A percentile compares a stretch with the other conserved stretches of the same genome.
phyloP scores from a whole-genome alignment of 2,888 invertebrate genomes.

The Argyresthia goedartella region DNA sequence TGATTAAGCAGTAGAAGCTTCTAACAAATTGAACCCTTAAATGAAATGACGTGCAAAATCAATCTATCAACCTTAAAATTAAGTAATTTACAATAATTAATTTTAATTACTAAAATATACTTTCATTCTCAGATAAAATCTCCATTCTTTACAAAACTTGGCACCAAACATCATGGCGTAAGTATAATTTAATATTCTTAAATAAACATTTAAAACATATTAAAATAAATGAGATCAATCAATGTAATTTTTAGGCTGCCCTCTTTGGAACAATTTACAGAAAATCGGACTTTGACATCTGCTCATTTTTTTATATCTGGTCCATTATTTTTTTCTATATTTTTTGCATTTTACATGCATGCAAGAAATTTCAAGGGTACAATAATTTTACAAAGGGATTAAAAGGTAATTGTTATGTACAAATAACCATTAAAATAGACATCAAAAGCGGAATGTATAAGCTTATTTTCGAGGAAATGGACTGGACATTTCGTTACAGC shows the following conservation, averaged over 20 bases:
- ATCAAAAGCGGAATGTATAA: not conserved
- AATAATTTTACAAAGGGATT: not conserved
- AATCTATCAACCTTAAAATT: slow-evolving; percentile 21
- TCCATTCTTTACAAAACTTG: slow-evolving; percentile 44
- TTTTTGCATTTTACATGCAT: not conserved
- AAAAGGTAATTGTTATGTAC: not conserved
- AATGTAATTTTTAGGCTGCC: slow-evolving; percentile 68
- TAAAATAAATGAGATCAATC: slow-evolving; percentile 63
- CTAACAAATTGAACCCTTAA: slow-evolving; percentile 14
- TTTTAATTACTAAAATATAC: slow-evolving; percentile 10
- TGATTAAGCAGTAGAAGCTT: no score
- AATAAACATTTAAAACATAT: slow-evolving; percentile 60
- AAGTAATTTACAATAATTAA: slow-evolving; percentile 39
- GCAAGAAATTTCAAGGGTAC: not conserved
- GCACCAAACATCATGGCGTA: slow-evolving; percentile 38
- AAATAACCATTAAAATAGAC: not conserved
- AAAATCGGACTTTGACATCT: slow-evolving; percentile 13
- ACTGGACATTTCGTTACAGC: not conserved
- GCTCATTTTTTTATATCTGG: not conserved
- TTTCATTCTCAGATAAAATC: slow-evolving; percentile 38
- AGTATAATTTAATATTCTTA: slow-evolving; percentile 33
- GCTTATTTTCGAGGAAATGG: not conserved
- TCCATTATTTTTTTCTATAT: not conserved
- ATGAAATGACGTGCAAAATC: slow-evolving; percentile 26
- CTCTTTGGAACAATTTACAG: slow-evolving; percentile 65